These are phyloP conservation scores for Hafferia zeledoni DNA, from an alignment of 2,797 vertebrate genomes.

Conservation along the genomic window DNA sequence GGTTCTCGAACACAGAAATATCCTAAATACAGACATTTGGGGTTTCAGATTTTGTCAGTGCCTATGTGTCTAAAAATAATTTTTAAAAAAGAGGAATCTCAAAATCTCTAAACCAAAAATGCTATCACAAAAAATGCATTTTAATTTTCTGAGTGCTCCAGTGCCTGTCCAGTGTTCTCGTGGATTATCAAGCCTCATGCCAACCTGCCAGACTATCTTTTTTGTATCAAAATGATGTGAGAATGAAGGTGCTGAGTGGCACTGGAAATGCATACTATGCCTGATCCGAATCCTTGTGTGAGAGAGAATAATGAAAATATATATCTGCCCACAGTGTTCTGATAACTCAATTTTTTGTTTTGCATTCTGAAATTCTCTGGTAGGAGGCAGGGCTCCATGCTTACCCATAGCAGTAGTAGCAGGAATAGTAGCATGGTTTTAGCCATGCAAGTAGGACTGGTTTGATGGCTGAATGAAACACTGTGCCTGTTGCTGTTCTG, in stretches of 20 bases:
- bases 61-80: not conserved
- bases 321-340: not conserved
- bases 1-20: not conserved
- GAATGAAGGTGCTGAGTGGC: not conserved
- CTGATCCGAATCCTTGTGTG: not conserved
- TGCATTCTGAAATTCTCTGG: not conserved
- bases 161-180: not conserved
- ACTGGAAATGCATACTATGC: not conserved
- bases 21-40: not conserved
- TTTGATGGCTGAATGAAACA: not conserved
- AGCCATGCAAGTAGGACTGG: not conserved
- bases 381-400: not conserved
- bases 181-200: not conserved
- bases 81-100: not conserved
- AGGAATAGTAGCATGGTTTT: not conserved
- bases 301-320: not conserved
- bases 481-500: accelerated
- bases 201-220: not conserved
- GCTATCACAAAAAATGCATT: not conserved
- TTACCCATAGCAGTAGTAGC: not conserved
- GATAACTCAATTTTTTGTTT: not conserved
- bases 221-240: not conserved
- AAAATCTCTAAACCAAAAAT: not conserved
- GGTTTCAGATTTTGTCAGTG: not conserved
- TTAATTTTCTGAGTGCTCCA: not conserved